Base-by-base conservation (phyloP, 2,888 invertebrate species). In the Diarsia dahlii region DNA sequence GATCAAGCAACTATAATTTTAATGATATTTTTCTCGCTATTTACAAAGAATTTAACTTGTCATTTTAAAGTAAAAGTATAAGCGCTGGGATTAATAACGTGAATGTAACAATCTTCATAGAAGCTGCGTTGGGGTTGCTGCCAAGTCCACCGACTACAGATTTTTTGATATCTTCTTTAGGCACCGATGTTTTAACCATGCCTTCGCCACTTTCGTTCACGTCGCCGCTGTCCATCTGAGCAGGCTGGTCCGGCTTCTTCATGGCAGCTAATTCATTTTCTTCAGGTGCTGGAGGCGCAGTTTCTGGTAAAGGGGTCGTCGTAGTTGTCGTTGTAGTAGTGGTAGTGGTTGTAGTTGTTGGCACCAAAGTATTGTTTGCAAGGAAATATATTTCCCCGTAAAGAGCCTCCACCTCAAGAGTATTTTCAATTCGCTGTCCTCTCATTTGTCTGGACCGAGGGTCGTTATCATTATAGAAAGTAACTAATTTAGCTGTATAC, bases 341-440 rank as follows among this genome's bases (percentile, higher is more conserved):
- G 0, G 97, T 97, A 6, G 96, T 97, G 0, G 98, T 97, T 0
- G 97, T 97, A 0, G 98, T 98, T 18, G 98, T 98, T 2, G 99
- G 98, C 34, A 98, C 98, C 60, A 98, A 93, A 23, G 97, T 98
- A 86, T 98, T 97, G 92, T 99, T 99, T 71, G 97, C 97, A 64
- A 98, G 93, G 94, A 97, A 99, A 92, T 98, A 99, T 67, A 98
- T 97, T 48, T 98, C 97, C n/a, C 98, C 98, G 87, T 98, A 98
- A 84, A 98, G 97, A 10, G 98, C 97, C 85, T 97, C 97, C 0
- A 98, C 97, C 90, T 98, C 98, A 91, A 98, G 95, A 23, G 97
- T 97, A 76, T 97, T 97, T 91, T 98, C 98, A 45, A 97, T 96
- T 80, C 97, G 97, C 84, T 96, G 97, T 13, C 98, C 98, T 85